phyloP scores from a whole-genome alignment of 2,888 invertebrate species.

The Lamproptera curius region DNA sequence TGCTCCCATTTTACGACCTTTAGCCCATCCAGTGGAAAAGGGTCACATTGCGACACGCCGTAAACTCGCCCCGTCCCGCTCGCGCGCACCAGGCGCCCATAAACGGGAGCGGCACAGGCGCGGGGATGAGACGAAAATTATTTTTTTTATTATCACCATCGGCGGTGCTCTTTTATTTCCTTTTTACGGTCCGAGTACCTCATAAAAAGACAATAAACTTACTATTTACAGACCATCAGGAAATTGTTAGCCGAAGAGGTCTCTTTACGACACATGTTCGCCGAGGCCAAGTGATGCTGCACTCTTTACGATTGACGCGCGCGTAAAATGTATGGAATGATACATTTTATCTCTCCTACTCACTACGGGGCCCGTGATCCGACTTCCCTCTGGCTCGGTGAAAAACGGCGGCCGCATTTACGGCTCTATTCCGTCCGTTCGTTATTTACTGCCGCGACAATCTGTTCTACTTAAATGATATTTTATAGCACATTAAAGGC shows the following conservation, averaged over 20 bases:
- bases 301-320: constrained; percentile 72
- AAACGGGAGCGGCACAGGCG: constrained; percentile 72
- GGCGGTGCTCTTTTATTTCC: constrained; percentile 80
- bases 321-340: constrained; percentile 62
- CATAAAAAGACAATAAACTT: constrained; percentile 80
- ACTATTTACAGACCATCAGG: constrained; percentile 80
- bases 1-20: constrained; percentile 78
- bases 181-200: constrained; percentile 80
- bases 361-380: constrained; percentile 3
- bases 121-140: constrained; percentile 78
- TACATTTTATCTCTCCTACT: constrained; percentile 60
- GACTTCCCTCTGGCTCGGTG: constrained; percentile 7
- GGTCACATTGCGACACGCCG: constrained; percentile 74
- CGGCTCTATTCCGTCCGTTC: constrained; percentile 10
- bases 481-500: constrained; percentile 7
- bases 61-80: constrained; percentile 57
- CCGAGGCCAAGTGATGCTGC: constrained; percentile 64
- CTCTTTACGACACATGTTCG: constrained; percentile 77
- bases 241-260: constrained; percentile 79
- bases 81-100: constrained; percentile 45
- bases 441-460: constrained; percentile 16
- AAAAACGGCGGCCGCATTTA: constrained; percentile 12
- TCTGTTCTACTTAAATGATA: constrained; percentile 15
- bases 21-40: constrained; percentile 76
- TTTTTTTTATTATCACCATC: constrained; percentile 79